phyloP scores from a whole-genome alignment of 2,797 vertebrate species.

The Enteromius anoplus region DNA sequence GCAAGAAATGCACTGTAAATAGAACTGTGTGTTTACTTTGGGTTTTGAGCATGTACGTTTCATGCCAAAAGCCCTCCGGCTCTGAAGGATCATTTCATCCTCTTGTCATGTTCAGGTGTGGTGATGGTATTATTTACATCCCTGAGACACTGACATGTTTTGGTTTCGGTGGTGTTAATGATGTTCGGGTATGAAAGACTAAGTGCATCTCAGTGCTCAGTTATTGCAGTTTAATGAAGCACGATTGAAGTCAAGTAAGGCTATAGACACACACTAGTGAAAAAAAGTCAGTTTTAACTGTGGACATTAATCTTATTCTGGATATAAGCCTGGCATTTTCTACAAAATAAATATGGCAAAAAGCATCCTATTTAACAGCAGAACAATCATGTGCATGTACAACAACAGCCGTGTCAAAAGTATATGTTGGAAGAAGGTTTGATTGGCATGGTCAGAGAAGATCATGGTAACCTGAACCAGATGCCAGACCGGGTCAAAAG shows the following conservation, averaged over 20 bases:
- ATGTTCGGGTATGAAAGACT: background rate
- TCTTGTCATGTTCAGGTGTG: slow-evolving; percentile 9
- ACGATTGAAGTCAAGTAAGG: background rate
- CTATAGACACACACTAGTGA: background rate
- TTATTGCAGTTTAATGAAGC: background rate
- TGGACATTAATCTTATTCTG: background rate
- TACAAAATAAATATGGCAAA: background rate
- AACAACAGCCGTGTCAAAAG: background rate
- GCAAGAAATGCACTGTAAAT: background rate
- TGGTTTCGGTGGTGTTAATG: background rate
- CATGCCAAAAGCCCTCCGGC: slow-evolving; percentile 12
- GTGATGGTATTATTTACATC: background rate
- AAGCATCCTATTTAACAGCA: background rate
- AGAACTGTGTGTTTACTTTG: background rate
- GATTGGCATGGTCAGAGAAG: background rate
- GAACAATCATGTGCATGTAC: background rate
- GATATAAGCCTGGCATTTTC: background rate
- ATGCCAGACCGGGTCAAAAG: background rate
- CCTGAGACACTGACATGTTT: background rate
- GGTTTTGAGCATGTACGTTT: background rate
- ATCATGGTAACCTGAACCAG: background rate
- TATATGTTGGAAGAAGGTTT: background rate
- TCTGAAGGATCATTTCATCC: background rate
- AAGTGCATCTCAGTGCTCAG: background rate
- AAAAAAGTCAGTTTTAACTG: background rate